Conservation (phyloP, 2,888 invertebrate species). For the Cantharis flavilabris region DNA sequence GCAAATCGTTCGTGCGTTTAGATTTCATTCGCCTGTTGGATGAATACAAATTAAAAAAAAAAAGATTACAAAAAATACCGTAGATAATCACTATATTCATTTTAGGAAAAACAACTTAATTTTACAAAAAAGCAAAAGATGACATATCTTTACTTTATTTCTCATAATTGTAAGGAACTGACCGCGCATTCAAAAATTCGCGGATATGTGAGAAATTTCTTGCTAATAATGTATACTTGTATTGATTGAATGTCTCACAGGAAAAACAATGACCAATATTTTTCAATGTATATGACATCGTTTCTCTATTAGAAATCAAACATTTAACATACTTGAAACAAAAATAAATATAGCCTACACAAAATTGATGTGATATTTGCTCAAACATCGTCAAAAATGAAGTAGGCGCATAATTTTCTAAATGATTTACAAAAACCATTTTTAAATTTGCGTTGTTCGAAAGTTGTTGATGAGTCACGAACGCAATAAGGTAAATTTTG, state of each 20-base stretch:
- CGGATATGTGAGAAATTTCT: too few species aligned
- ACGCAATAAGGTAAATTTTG: conserved; percentile 3
- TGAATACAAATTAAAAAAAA: not conserved
- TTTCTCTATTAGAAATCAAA: not conserved
- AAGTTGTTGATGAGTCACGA: conserved; percentile 11
- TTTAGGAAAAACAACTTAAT: too few species aligned
- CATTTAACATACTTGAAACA: not conserved
- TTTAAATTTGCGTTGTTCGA: not conserved
- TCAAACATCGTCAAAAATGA: not conserved
- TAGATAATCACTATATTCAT: not conserved
- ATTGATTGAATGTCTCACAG: too few species aligned
- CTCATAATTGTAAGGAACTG: too few species aligned
- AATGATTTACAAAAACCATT: not conserved
- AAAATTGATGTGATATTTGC: not conserved
- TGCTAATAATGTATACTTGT: too few species aligned
- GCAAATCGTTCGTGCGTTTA: not conserved
- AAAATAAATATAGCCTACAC: not conserved
- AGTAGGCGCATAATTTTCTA: not conserved
- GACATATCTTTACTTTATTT: too few species aligned
- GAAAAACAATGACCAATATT: not conserved
- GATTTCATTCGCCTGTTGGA: not conserved
- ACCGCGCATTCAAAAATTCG: too few species aligned
- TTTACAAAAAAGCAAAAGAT: too few species aligned
- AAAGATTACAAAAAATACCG: not conserved
- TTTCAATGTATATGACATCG: not conserved